phyloP scores from a whole-genome alignment of 2,888 invertebrate species.

The Baronia brevicornis region DNA sequence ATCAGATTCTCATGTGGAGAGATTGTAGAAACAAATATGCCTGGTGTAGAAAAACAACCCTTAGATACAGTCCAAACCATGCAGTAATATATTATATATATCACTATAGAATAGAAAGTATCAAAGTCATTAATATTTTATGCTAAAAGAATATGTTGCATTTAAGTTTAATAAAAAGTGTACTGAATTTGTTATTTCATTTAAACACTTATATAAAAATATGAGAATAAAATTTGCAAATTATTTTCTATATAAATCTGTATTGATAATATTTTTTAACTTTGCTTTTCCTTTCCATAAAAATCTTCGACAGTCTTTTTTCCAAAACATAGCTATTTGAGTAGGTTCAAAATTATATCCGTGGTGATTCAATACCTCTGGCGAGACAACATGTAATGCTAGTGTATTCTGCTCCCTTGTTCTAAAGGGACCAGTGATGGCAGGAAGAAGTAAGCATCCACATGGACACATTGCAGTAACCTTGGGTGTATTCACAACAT shows the following conservation, averaged over 20 bases:
- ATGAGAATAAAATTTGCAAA: background rate
- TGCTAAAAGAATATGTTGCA: slow-evolving; percentile 25
- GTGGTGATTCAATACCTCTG: slow-evolving; percentile 71
- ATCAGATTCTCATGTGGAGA: slow-evolving; percentile 93
- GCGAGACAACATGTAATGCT: slow-evolving; percentile 63
- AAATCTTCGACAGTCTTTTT: slow-evolving; percentile 82
- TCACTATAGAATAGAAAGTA: slow-evolving; percentile 10
- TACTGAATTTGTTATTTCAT: slow-evolving; percentile 11
- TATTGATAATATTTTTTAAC: slow-evolving; percentile 29
- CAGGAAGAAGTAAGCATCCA: slow-evolving; percentile 54
- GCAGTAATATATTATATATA: slow-evolving; percentile 54
- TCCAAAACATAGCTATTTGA: slow-evolving; percentile 80
- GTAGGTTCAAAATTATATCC: slow-evolving; percentile 72
- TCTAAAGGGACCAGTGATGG: slow-evolving; percentile 49
- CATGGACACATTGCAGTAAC: slow-evolving; percentile 56
- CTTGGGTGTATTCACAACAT: slow-evolving; percentile 40
- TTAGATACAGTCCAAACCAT: slow-evolving; percentile 78
- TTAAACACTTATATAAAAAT: slow-evolving; percentile 11
- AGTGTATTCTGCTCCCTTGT: slow-evolving; percentile 60
- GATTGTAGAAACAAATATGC: slow-evolving; percentile 46
- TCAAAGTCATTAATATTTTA: too few relatives aligned
- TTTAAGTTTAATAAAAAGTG: slow-evolving; percentile 26
- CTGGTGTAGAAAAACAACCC: slow-evolving; percentile 66
- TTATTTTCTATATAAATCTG: slow-evolving; percentile 18
- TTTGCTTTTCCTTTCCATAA: slow-evolving; percentile 71